Percentiles rank a stretch among this genome's conserved stretches.
Evolutionary conservation across 1,140 invertebrate genomes (phyloP).

Genomic region (Himalopsyche phryganea): DNA sequence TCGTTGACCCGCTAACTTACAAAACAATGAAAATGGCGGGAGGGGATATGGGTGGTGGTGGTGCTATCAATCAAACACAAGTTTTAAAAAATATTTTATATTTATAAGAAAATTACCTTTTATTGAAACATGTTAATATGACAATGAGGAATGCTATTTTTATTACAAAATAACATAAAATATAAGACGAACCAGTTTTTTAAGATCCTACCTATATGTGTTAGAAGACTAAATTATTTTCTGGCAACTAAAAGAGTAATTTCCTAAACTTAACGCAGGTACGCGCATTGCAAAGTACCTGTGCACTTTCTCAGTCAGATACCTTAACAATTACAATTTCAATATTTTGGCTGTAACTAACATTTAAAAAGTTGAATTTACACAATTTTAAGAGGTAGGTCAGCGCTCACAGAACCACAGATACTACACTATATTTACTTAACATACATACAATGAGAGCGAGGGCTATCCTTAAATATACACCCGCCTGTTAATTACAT

Average conservation of each 20-base stretch:
- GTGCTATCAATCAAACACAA: conserved; percentile 33
- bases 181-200: conserved; percentile 54
- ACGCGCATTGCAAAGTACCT: conserved; percentile 33
- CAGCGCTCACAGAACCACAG: conserved; percentile 33
- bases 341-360: conserved; percentile 37
- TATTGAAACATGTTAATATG: conserved; percentile 57
- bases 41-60: neutral
- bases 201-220: conserved; percentile 51
- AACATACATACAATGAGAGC: conserved; percentile 31
- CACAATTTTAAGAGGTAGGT: conserved; percentile 53
- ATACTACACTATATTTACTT: conserved; percentile 32
- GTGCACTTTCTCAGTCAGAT: conserved; percentile 32
- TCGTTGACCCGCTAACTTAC: conserved; percentile 7
- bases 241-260: conserved; percentile 50
- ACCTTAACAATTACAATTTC: conserved; percentile 37
- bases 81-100: conserved; percentile 37
- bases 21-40: neutral
- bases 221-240: conserved; percentile 38
- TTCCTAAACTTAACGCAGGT: conserved; percentile 48
- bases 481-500: conserved; percentile 10
- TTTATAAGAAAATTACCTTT: conserved; percentile 55
- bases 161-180: conserved; percentile 55
- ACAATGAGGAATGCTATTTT: conserved; percentile 56
- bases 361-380: conserved; percentile 52
- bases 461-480: conserved; percentile 6